A percentile compares a stretch with the other conserved stretches of the same genome.
Conservation (phyloP, 53 echinoderm and acorn worm species). For the Apostichopus leukothele region DNA sequence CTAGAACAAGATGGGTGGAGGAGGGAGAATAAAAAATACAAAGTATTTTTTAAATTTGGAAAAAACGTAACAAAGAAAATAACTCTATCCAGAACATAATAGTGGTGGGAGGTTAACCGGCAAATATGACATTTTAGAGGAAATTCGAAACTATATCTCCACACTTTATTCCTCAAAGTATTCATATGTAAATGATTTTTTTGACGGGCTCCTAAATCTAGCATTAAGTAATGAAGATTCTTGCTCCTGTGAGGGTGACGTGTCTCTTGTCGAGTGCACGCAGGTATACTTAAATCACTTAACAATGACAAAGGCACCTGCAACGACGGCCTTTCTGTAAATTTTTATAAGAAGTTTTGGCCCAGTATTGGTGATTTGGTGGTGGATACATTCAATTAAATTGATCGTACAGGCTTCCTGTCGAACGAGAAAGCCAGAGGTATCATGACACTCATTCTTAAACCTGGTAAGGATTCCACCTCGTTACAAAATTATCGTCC, state of each 20-base stretch:
- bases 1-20: background rate
- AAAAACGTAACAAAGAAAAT: no score
- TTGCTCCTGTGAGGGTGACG: no score
- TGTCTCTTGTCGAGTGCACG: background rate
- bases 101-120: no score
- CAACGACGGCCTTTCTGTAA: background rate
- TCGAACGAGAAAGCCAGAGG: conserved; percentile 8
- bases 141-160: no score
- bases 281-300: background rate
- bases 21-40: background rate
- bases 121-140: no score
- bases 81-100: no score
- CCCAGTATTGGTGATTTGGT: background rate
- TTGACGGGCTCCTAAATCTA: no score
- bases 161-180: no score
- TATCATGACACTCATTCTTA: conserved; percentile 9
- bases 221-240: no score
- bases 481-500: background rate
- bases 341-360: background rate
- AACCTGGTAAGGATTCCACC: conserved; percentile 5
- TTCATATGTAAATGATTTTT: no score
- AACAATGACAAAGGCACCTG: background rate
- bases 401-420: background rate
- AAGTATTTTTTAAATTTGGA: background rate
- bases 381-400: background rate